Conservation (phyloP, 2,888 invertebrate genomes). For the Tipula confusa region DNA sequence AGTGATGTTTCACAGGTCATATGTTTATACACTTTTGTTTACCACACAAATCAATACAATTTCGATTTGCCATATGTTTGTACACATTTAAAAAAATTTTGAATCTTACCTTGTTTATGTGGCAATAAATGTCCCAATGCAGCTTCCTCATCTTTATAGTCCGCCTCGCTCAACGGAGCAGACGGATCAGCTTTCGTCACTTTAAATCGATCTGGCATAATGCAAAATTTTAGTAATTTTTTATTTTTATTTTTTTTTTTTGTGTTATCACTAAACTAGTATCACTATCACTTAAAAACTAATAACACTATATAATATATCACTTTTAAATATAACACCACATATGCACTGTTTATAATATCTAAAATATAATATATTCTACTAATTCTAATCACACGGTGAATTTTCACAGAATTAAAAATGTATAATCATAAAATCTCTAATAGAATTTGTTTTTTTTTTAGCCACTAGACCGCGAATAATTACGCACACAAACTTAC, state of each 20-base stretch:
- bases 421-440: too few species aligned
- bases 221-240: not conserved
- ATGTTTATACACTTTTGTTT: not conserved
- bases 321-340: not conserved
- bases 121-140: not conserved
- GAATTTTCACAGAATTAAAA: not conserved
- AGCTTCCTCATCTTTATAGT: not conserved
- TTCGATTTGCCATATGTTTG: not conserved
- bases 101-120: not conserved
- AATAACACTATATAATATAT: not conserved
- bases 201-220: conserved; percentile 33
- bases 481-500: not conserved
- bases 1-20: not conserved
- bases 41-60: not conserved
- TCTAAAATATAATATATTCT: not conserved
- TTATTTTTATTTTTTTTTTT: not conserved
- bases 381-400: not conserved
- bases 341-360: not conserved
- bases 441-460: not conserved
- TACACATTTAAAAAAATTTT: not conserved
- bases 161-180: not conserved
- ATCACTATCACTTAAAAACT: conserved; percentile 3
- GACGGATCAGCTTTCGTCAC: conserved; percentile 31
- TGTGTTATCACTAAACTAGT: not conserved
- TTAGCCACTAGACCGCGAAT: not conserved